A percentile compares a stretch with the other conserved stretches of the same genome.
Evolutionary conservation across 2,113 vertebrate genomes (phyloP).

Genomic region (Hemichromis elongatus): DNA sequence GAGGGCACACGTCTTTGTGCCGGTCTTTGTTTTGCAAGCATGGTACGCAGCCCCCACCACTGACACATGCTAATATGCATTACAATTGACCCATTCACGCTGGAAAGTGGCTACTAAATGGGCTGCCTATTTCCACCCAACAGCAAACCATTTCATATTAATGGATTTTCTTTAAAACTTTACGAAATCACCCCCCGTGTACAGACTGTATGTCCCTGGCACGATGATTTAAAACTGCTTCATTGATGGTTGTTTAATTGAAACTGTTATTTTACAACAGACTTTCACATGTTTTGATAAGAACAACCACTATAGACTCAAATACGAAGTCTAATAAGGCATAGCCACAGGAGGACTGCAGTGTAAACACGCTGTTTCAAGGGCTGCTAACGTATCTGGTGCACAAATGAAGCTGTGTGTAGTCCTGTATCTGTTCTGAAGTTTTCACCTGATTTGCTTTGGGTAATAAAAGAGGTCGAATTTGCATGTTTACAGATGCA

Average conservation of each 20-base stretch:
- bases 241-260: not conserved
- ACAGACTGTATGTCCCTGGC: not conserved
- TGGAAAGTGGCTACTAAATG: slow-evolving; percentile 29
- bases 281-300: not conserved
- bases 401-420: not conserved
- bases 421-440: not conserved
- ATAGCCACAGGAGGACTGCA: not conserved
- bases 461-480: fast-evolving
- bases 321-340: not conserved
- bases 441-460: not conserved
- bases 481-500: not conserved
- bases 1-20: slow-evolving; percentile 46
- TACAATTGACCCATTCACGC: slow-evolving; percentile 58
- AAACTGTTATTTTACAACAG: too few species aligned
- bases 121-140: slow-evolving; percentile 9
- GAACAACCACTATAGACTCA: not conserved
- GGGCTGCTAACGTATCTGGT: not conserved
- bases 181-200: not conserved
- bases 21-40: slow-evolving; percentile 49
- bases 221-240: not conserved
- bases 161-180: not conserved
- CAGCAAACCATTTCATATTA: not conserved
- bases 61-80: slow-evolving; percentile 53
- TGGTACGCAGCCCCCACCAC: slow-evolving; percentile 15
- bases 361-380: not conserved